Conservation (phyloP, 2,113 vertebrate species). For the Pycnonotus jocosus region DNA sequence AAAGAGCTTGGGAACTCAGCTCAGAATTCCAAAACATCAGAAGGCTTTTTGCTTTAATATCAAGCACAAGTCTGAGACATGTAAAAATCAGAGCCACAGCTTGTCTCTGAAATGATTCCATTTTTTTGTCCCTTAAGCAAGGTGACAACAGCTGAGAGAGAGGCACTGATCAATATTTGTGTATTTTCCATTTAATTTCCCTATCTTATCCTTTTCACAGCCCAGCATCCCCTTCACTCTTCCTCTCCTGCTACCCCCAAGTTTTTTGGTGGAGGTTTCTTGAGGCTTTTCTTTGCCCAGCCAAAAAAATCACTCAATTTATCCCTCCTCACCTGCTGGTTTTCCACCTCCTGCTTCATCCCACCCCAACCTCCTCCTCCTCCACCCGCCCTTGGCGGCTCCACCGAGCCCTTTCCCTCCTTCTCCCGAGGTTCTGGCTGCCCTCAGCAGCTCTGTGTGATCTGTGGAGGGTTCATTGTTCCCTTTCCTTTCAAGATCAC, state of each 20-base stretch:
- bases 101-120: not conserved
- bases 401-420: not conserved
- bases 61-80: no score
- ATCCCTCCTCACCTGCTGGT: not conserved
- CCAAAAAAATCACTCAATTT: not conserved
- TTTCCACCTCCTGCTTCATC: not conserved
- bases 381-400: not conserved
- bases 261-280: not conserved
- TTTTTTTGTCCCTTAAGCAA: not conserved
- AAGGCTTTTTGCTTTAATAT: no score
- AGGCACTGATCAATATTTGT: not conserved
- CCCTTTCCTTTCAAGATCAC: conserved; percentile 43
- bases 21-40: no score
- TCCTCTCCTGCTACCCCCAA: not conserved
- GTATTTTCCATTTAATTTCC: not conserved
- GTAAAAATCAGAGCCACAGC: no score
- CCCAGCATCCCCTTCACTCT: not conserved
- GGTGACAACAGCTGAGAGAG: not conserved
- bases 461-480: conserved; percentile 26
- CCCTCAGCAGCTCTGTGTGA: not conserved
- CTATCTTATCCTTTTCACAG: not conserved
- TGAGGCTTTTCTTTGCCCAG: not conserved
- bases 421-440: not conserved
- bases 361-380: not conserved
- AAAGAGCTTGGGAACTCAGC: no score